Evolutionary conservation across 2,888 invertebrate genomes (phyloP), one percentile per base, ranked within the genome.

Genomic region (Sericinus montela): DNA sequence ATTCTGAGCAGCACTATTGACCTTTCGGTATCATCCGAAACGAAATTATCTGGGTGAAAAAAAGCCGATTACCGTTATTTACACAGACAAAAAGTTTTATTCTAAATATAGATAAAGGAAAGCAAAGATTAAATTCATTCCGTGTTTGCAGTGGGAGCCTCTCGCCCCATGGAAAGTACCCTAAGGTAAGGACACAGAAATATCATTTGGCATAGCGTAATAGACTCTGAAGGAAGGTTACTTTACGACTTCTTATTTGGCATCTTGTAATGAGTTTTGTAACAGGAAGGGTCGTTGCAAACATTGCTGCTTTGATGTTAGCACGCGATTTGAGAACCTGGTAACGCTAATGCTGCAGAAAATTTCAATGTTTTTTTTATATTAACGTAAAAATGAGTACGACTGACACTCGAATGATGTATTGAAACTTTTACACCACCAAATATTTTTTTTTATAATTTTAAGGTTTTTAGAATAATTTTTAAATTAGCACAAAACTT

Each of bases 191-290:
- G 59, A 65, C 75, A 79, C 78, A 79, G 79, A 66, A 83, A 86
- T 84, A 86, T 85, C 78, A 86, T 86, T 86, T 77, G 79, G 75
- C 79, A 83, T 80, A 76, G 76, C 82, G 77, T 81, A 84, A 87
- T 83, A 69, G 72, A 67, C 67, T 70, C 72, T 65, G 71, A 69
- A 76, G 81, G 72, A 80, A 83, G 75, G 80, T 80, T 80, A 76
- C 75, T 82, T 81, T 81, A 83, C 72, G 80, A 80, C 76, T 80
- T 77, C 77, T 81, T 85, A 82, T 85, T 86, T 81, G 74, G 75
- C 65, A 65, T 75, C 67, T 69, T 78, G 76, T 85, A 85, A 86
- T 84, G 85, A 87, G 85, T 85, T 86, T 83, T 76, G 72, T 75
- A 72, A 74, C 64, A 68, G 72, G 68, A 69, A 65, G 74, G 73